These are phyloP conservation scores for Drosophila pseudoananassae DNA, from an alignment of 1,140 invertebrate species.

Conservation along the genomic window DNA sequence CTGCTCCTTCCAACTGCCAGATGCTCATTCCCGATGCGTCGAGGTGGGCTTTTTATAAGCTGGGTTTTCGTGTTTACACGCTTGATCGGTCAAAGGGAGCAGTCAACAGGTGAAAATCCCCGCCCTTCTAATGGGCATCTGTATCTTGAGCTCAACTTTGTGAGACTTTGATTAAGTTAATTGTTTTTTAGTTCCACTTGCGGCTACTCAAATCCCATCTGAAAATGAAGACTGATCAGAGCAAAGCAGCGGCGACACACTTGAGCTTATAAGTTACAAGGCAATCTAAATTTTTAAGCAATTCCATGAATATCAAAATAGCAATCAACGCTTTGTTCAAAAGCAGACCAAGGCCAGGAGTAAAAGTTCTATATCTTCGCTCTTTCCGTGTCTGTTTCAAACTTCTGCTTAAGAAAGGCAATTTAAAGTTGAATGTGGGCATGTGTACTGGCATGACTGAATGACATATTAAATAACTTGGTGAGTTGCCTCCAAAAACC, in stretches of 20 bases:
- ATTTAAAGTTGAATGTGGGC: conserved; percentile 63
- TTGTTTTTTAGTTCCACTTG: conserved; percentile 8
- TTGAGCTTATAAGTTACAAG: conserved; percentile 48
- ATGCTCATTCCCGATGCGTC: conserved; percentile 4
- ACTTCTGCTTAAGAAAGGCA: conserved; percentile 48
- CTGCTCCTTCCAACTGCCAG: conserved; percentile 37
- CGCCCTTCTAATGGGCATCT: background rate
- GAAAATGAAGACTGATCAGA: conserved; percentile 2
- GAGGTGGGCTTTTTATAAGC: conserved; percentile 14
- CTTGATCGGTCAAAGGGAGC: conserved; percentile 51
- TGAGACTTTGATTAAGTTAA: conserved; percentile 22
- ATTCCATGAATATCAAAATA: conserved; percentile 76
- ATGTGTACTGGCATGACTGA: conserved; percentile 39
- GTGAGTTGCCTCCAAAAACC: conserved; percentile 23
- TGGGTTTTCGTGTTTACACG: conserved; percentile 42
- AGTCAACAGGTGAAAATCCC: conserved; percentile 38
- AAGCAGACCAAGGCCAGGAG: conserved; percentile 11
- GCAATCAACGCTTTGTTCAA: conserved; percentile 60
- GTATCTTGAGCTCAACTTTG: background rate
- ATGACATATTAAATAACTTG: conserved; percentile 61
- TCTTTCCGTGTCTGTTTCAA: conserved; percentile 20
- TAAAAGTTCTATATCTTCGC: conserved; percentile 64
- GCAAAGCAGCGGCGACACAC: conserved; percentile 9
- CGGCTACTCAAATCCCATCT: background rate
- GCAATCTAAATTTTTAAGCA: conserved; percentile 74